Evolutionary conservation across 2,797 vertebrate genomes (phyloP).

Genomic region (Brachyrhaphis roseni): DNA sequence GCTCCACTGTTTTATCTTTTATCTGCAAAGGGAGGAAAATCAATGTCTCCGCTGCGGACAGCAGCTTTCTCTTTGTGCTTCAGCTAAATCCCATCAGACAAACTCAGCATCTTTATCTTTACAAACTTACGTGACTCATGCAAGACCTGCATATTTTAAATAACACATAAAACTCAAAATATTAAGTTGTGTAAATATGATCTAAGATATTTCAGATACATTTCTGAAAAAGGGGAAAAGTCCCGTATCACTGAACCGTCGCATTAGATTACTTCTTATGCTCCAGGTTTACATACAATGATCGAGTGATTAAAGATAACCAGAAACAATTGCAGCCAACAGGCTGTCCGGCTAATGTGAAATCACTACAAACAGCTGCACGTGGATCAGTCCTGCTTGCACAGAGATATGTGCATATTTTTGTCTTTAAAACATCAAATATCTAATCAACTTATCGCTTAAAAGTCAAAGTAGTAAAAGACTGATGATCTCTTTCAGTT

Average conservation of each 20-base stretch:
- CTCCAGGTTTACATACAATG: conserved; percentile 64
- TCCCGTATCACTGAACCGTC: conserved; percentile 25
- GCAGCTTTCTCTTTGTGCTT: conserved; percentile 37
- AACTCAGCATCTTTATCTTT: background rate
- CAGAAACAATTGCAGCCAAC: conserved; percentile 19
- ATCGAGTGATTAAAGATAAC: conserved; percentile 54
- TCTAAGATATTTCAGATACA: conserved; percentile 22
- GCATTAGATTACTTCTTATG: conserved; percentile 24
- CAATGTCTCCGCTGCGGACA: conserved; percentile 70
- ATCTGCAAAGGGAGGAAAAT: conserved; percentile 56
- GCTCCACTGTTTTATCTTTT: conserved; percentile 44
- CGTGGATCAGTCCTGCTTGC: conserved; percentile 16
- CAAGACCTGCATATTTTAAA: background rate
- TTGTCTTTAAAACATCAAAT: conserved; percentile 2
- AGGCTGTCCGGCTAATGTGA: conserved; percentile 44
- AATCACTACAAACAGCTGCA: conserved; percentile 35
- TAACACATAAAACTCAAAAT: background rate
- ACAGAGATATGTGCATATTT: conserved; percentile 15
- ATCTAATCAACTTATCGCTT: conserved; percentile 40
- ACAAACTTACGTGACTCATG: background rate
- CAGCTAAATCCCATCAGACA: conserved; percentile 61
- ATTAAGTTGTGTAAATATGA: background rate
- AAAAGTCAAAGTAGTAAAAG: background rate
- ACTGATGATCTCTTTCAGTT: background rate
- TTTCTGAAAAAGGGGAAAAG: conserved; percentile 17